Percentiles rank a stretch among this genome's conserved stretches.
Conservation (phyloP, 2,797 vertebrate species). For the Chanos chanos region DNA sequence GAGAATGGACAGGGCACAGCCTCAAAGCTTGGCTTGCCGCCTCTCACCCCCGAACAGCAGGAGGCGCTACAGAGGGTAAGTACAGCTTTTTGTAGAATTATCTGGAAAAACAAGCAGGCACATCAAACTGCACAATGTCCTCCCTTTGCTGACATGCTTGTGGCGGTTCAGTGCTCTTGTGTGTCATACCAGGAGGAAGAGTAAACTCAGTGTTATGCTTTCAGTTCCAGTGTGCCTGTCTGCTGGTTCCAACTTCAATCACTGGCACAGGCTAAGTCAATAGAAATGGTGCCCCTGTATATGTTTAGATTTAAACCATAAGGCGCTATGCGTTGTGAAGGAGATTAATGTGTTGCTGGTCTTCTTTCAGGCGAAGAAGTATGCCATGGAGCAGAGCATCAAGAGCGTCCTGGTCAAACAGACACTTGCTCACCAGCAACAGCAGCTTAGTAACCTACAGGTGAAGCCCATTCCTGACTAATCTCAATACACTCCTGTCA, state of each 20-base stretch:
- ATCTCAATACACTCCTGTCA: no score
- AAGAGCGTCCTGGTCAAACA: conserved; percentile 91
- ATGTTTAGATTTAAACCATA: background rate
- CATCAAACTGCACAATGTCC: background rate
- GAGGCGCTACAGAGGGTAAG: conserved; percentile 92
- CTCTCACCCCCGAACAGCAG: conserved; percentile 88
- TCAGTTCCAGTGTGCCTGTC: conserved; percentile 21
- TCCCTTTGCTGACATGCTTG: conserved; percentile 1
- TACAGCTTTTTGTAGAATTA: background rate
- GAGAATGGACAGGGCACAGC: conserved; percentile 88
- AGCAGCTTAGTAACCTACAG: conserved; percentile 90
- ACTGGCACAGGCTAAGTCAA: conserved; percentile 17
- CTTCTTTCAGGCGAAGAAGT: conserved; percentile 87
- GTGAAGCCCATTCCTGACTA: conserved; percentile 60
- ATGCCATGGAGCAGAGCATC: conserved; percentile 96
- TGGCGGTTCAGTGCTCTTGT: conserved; percentile 24
- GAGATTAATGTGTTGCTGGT: no score
- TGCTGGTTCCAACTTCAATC: conserved; percentile 29
- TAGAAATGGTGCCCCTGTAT: background rate
- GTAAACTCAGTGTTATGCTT: conserved; percentile 33
- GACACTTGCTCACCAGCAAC: conserved; percentile 89
- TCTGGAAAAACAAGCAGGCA: no score
- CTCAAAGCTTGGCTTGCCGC: conserved; percentile 87
- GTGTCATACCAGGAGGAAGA: conserved; percentile 27
- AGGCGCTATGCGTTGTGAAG: no score